Base-by-base conservation (phyloP, 2,797 vertebrate genomes). In the Macroramphosus scolopax region DNA sequence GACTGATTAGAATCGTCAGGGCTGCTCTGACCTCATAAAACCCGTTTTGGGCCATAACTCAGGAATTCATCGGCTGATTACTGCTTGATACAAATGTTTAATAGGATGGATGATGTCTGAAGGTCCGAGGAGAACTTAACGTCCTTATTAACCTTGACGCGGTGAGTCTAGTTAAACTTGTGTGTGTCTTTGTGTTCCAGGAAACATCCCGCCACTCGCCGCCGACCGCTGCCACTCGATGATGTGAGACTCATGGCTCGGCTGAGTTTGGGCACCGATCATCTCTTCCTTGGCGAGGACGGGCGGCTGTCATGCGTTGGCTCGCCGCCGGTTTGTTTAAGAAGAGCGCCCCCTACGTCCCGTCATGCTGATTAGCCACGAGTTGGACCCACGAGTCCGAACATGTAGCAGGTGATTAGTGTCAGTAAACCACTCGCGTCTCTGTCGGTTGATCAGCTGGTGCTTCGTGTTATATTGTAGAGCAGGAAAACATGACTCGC, bases 101-200 rank as follows among this genome's bases (percentile, higher is more conserved):
- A n/a, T n/a, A n/a, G n/a, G n/a, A n/a, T n/a, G n/a, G n/a, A n/a
- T n/a, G n/a, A n/a, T n/a, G n/a, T n/a, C n/a, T n/a, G n/a, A n/a
- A n/a, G n/a, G n/a, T n/a, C n/a, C n/a, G n/a, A n/a, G n/a, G n/a
- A n/a, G n/a, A n/a, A n/a, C n/a, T n/a, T n/a, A n/a, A n/a, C n/a
- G n/a, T n/a, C n/a, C n/a, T n/a, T n/a, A n/a, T n/a, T n/a, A n/a
- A n/a, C n/a, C n/a, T n/a, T n/a, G n/a, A n/a, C n/a, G n/a, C n/a
- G n/a, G n/a, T n/a, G n/a, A 17, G 13, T 40, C 1, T 10, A 14
- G 3, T 24, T 47, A 30, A 30, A 11, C n/a, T 1, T 2, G 9
- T 29, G 9, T 5, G 20, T 51, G 48, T 53, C 12, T 43, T 13
- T 18, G 5, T 63, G 20, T 6, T 65, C 14, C 53, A 85, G 81